Evolutionary conservation across 1,140 invertebrate genomes (phyloP), one percentile per base, ranked within the genome.

Genomic region (Riptortus pedestris): DNA sequence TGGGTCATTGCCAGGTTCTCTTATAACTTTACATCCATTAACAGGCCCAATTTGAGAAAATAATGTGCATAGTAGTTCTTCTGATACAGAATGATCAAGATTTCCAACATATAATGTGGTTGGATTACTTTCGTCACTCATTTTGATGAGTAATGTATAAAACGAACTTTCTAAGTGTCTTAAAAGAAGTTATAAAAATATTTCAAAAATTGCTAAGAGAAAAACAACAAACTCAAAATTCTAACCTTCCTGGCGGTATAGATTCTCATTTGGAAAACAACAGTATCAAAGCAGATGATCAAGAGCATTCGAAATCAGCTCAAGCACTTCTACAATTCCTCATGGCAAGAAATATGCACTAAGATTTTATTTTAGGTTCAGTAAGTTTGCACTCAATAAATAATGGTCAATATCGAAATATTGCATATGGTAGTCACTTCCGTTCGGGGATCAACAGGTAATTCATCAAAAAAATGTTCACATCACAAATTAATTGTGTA

Each of bases 21-120:
- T 84, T 71, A 98, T 98, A 65, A 99, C 96, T 83, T 99, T 98
- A 78, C 94, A 98, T 71, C 92, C 93, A 78, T 95, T 95, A 55
- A 98, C 90, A 67, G 86, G 84, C 66, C 96, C 96, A 75, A 97
- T 96, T 80, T 95, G 91, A 67, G 88, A 86, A 79, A 98, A 98
- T 62, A 98, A 81, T 57, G 92, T 86, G 77, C 91, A 86, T 70
- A 98, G 81, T 69, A 98, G 83, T 72, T 95, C 92, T 81, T 98
- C 95, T 70, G 91, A 90, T 65, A 97, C 93, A 70, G 85, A 82
- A 67, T 82, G 79, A 80, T 97, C 93, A 71, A 98, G 83, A 82
- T 98, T 98, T 72, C 95, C 95, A 74, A 98, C 94, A 80, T 98
- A 97, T 72, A 91, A 80, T 75, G 88, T 90, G 80, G 88, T 88